Percentiles rank a stretch among this genome's conserved stretches.
phyloP scores from a whole-genome alignment of 2,797 vertebrate species.

The Chelidonichthys spinosus region DNA sequence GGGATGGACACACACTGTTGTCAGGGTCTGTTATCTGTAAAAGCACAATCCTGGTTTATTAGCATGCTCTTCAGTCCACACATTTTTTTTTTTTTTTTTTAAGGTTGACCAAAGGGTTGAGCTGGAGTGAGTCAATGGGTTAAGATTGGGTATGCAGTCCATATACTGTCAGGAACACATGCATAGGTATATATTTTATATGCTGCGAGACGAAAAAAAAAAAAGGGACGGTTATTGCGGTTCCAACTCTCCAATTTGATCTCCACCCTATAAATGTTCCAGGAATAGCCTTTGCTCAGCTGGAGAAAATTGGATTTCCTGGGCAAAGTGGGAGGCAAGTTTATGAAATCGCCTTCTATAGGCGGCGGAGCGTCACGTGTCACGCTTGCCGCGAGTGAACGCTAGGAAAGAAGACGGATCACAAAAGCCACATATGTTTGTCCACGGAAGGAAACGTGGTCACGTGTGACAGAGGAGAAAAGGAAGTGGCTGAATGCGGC shows the following conservation, averaged over 20 bases:
- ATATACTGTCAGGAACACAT: conserved; percentile 7
- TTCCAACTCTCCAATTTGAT: conserved; percentile 72
- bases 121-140: background rate
- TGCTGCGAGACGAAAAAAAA: conserved; percentile 14
- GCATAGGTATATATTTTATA: conserved; percentile 26
- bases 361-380: conserved; percentile 41
- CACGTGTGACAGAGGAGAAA: background rate
- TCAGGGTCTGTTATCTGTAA: conserved; percentile 17
- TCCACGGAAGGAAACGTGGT: conserved; percentile 17
- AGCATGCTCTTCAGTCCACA: conserved; percentile 15
- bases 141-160: background rate
- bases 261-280: conserved; percentile 74
- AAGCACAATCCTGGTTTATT: conserved; percentile 39
- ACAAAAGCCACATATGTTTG: conserved; percentile 29
- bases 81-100: conserved; percentile 24
- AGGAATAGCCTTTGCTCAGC: conserved; percentile 73
- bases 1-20: conserved; percentile 2
- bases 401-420: conserved; percentile 37
- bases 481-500: background rate
- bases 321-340: conserved; percentile 74
- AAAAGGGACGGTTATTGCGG: conserved; percentile 52
- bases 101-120: conserved; percentile 3
- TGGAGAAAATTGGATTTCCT: conserved; percentile 82
- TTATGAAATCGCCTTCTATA: conserved; percentile 70
- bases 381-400: conserved; percentile 3